A percentile compares a stretch with the other conserved stretches of the same genome.
Conservation (phyloP, 2,888 invertebrate species). For the Scrobipalpa atriplicella region DNA sequence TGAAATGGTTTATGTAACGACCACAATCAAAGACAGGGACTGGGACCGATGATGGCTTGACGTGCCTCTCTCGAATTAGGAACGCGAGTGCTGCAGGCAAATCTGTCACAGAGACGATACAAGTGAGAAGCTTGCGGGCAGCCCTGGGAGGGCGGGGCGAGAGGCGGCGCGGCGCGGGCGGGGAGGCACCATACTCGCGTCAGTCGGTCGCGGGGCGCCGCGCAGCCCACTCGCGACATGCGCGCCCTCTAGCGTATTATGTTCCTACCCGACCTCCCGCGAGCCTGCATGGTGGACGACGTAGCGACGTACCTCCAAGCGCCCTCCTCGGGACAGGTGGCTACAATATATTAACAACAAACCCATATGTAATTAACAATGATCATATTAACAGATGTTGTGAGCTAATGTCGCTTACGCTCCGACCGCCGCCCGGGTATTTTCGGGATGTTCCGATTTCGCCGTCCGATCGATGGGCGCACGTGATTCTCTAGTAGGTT, state of each 20-base stretch:
- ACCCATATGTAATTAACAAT: slow-evolving; percentile 83
- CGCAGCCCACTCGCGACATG: slow-evolving; percentile 78
- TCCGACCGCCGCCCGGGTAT: slow-evolving; percentile 80
- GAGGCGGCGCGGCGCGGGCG: slow-evolving; percentile 44
- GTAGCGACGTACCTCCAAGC: slow-evolving; percentile 97
- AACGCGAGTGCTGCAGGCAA: too few relatives aligned
- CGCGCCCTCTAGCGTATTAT: slow-evolving; percentile 83
- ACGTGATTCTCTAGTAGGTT: slow-evolving; percentile 54
- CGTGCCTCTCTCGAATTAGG: too few relatives aligned
- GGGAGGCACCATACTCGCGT: slow-evolving; percentile 48
- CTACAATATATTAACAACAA: slow-evolving; percentile 80
- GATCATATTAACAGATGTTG: slow-evolving; percentile 83
- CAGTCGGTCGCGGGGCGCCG: slow-evolving; percentile 81
- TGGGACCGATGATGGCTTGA: too few relatives aligned
- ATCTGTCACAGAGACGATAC: too few relatives aligned
- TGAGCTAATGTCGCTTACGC: slow-evolving; percentile 79
- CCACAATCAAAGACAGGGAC: too few relatives aligned
- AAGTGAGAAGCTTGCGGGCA: slow-evolving; percentile 62
- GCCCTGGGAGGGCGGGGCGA: slow-evolving; percentile 58
- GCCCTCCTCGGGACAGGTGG: slow-evolving; percentile 97
- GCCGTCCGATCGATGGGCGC: slow-evolving; percentile 64
- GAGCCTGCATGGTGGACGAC: slow-evolving; percentile 98
- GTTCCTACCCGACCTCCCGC: slow-evolving; percentile 96
- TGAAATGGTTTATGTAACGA: too few relatives aligned
- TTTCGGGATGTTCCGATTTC: slow-evolving; percentile 71